Conservation (phyloP, 2,888 invertebrate genomes). For the Malacosoma neustria region DNA sequence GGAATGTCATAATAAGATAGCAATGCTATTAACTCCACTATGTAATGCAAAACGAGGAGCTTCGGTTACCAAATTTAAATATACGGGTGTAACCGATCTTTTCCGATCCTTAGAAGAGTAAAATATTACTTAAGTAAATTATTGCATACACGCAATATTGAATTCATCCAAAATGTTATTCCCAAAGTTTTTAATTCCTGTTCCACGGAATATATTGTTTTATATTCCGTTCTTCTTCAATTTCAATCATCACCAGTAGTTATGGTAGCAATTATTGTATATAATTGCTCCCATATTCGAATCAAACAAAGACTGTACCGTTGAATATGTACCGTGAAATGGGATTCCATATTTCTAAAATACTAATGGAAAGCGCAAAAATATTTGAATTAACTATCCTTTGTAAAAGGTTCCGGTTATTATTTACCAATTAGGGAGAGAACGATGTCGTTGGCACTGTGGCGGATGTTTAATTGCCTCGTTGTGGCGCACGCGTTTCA, state of each 20-base stretch:
- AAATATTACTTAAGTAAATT: too few relatives aligned
- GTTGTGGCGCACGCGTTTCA: not conserved
- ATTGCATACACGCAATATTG: too few relatives aligned
- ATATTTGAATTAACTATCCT: not conserved
- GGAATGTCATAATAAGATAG: too few relatives aligned
- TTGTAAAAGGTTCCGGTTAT: not conserved
- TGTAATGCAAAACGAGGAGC: too few relatives aligned
- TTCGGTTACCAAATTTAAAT: too few relatives aligned
- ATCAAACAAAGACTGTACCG: not conserved
- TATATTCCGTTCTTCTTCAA: not conserved
- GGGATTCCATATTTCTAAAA: not conserved
- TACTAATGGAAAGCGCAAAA: not conserved
- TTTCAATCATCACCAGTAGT: not conserved
- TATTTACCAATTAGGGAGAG: not conserved
- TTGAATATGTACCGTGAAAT: not conserved
- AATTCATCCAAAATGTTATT: too few relatives aligned
- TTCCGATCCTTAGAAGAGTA: too few relatives aligned
- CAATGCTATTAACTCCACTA: too few relatives aligned
- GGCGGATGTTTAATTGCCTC: not conserved
- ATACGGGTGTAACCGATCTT: too few relatives aligned
- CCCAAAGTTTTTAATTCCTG: not conserved
- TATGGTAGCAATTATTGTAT: not conserved
- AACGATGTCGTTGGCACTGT: conserved; percentile 2
- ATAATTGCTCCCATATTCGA: not conserved
- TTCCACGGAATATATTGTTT: not conserved